Base-by-base conservation (phyloP, 2,113 vertebrate species). In the Morone chrysops region DNA sequence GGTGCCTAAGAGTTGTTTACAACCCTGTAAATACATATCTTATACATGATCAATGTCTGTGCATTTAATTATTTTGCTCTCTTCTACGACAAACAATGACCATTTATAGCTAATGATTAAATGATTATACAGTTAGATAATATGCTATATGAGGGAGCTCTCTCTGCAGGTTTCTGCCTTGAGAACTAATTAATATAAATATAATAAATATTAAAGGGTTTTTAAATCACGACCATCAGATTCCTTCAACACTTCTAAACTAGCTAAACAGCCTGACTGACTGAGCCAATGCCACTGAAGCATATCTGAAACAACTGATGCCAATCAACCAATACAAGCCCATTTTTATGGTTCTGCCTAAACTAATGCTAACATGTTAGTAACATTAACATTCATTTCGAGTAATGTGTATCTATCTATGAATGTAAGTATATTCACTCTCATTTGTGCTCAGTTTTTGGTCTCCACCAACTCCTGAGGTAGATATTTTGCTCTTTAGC, bases 391-490 rank as follows among this genome's bases (percentile, higher is more conserved):
- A 31, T 31, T 31, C 31, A 31, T 31, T 31, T 3, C 2, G 2
- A 31, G 31, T 31, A 31, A 31, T 31, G 31, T 31, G 31, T 31
- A 4, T 31, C 31, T 31, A 31, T 31, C 31, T 31, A 31, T 31
- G 31, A 31, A 31, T 31, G 31, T 31, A n/a, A 6, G 17, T 17
- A 16, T 38, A 2, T 59, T 80, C 11, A 2, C 31, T 31, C 31
- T 31, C 9, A 20, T 63, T 63, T 63, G 43, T n/a, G n/a, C 20
- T 22, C 62, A 18, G 41, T 31, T 60, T 54, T 40, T 66, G 60
- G 51, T 75, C 45, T 78, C 40, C 59, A 67, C 40, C 38, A 5
- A 5, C 20, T 69, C 53, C 12, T 68, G 20, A 63, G 18, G 62
- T 36, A 82, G 5, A 78, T 12, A 22, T 54, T 22, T 74, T 11